These are phyloP conservation scores for Thaumetopoea pityocampa DNA, from an alignment of 1,140 invertebrate species.

Conservation along the genomic window DNA sequence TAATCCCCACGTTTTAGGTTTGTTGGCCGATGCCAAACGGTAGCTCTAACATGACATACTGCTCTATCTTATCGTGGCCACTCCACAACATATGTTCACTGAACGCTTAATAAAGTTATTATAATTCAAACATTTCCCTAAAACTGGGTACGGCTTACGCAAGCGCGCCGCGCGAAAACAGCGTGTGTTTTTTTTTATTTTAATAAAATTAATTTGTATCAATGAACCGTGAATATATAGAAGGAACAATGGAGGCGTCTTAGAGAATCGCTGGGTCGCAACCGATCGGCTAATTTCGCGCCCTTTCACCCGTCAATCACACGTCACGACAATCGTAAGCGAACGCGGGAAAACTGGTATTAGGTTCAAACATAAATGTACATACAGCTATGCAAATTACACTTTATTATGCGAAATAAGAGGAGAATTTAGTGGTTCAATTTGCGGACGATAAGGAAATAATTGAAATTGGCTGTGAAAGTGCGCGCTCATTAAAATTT, in stretches of 20 bases:
- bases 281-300: constrained; percentile 51
- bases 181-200: constrained; percentile 37
- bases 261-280: constrained; percentile 26
- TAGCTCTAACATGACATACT: constrained; percentile 67
- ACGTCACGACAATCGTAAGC: constrained; percentile 41
- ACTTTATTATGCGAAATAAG: constrained; percentile 33
- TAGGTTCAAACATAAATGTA: constrained; percentile 29
- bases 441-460: constrained; percentile 29
- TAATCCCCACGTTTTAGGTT: constrained; percentile 56
- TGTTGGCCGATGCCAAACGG: constrained; percentile 61
- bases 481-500: constrained; percentile 13
- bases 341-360: constrained; percentile 47
- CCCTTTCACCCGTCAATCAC: constrained; percentile 70
- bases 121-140: constrained; percentile 59
- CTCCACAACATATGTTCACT: constrained; percentile 62
- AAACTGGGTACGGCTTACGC: constrained; percentile 43
- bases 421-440: constrained; percentile 55
- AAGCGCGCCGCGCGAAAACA: constrained; percentile 28
- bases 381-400: constrained; percentile 18
- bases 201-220: constrained; percentile 10
- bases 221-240: constrained; percentile 16
- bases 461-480: constrained; percentile 39
- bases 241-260: constrained; percentile 17
- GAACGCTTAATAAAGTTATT: constrained; percentile 55
- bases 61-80: constrained; percentile 70